Base-by-base conservation (phyloP, 2,797 vertebrate species). In the Oreortyx pictus region DNA sequence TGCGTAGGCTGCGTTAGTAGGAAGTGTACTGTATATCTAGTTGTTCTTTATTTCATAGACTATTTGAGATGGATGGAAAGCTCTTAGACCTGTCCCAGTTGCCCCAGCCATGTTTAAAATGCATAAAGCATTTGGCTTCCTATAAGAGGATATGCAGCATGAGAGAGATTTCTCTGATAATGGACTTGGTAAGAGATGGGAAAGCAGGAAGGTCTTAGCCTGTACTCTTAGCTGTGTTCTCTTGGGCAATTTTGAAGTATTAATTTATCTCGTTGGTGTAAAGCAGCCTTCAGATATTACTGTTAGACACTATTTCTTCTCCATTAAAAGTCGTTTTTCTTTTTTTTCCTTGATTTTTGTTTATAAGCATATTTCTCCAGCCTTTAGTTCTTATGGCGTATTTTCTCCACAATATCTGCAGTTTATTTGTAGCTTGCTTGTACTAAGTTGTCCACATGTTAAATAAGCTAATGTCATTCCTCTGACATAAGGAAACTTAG, bases 261-360 rank as follows among this genome's bases (percentile, higher is more conserved):
- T 95, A 41, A 66, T 95, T 94, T 94, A 64, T 85, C 86, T 91
- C 56, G 81, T 2, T 93, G 86, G 86, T 94, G 76, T 96, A n/a
- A 89, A 86, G 90, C 82, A 83, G 73, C 66, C 59, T 96, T 95
- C 82, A 93, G 5, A 46, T 86, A 62, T 68, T 92, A 64, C 54
- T 35, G 14, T 50, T 88, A 76, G 79, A 89, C 31, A 62, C 85
- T 25, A 37, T 92, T 94, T 94, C 49, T 65, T 66, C 70, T 92
- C 84, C 79, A 70, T 73, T 83, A 89, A 68, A 88, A 31, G 62
- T 78, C 41, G 41, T 89, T 93, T 78, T 15, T 68, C 35, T 56
- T 49, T 22, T 67, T 39, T 49, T 46, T 17, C 78, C 82, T 94
- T 91, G 14, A 71, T 95, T 94, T 93, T 94, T 83, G 50, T 18